Base-by-base conservation (phyloP, 2,797 vertebrate genomes). In the Triplophysa bombifrons region DNA sequence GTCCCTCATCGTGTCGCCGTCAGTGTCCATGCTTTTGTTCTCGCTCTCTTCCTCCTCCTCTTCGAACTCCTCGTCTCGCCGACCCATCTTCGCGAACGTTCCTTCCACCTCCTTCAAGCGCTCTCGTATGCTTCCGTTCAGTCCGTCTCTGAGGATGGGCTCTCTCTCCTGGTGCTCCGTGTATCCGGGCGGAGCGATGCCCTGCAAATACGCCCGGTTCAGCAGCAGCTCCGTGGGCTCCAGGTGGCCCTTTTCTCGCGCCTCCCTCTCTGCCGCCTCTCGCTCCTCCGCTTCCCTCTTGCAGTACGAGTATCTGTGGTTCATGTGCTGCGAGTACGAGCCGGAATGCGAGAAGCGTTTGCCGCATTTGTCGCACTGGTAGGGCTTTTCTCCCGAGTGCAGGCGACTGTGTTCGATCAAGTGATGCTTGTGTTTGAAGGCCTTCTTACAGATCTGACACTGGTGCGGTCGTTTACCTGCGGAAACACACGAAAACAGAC, bases 361-460 rank as follows among this genome's bases (percentile, higher is more conserved):
- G 84, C 97, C 97, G 14, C 97, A 99, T 90, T 98, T 98, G 90
- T 99, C 97, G 44, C 97, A 99, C 94, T 98, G 97, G 86, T 99
- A 99, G 48, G 97, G 97, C 86, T 99, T 99, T 92, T 98, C 98
- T 78, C 98, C 97, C 5, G 97, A 99, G 95, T 99, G 98, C 89
- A 99, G 94, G 71, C 97, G 89, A 34, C 96, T 98, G 93, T 99
- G 97, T 91, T 98, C 97, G n/a, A 99, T 99, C 89, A 99, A 95
- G 92, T 99, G 97, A 86, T 99, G 97, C 90, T 99, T 98, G 95
- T 99, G 97, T 95, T 99, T 99, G 85, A 99, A 99, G 20, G 97
- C 97, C 89, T 99, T 99, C 95, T 99, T 99, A 94, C 97, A 99
- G 92, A 99, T 98, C 93, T 98, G 96, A 92, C 98, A 99, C 91